Evolutionary conservation across 2,113 vertebrate species (phyloP), one percentile per base, ranked within the genome.

Genomic region (Mionectes macconnelli): DNA sequence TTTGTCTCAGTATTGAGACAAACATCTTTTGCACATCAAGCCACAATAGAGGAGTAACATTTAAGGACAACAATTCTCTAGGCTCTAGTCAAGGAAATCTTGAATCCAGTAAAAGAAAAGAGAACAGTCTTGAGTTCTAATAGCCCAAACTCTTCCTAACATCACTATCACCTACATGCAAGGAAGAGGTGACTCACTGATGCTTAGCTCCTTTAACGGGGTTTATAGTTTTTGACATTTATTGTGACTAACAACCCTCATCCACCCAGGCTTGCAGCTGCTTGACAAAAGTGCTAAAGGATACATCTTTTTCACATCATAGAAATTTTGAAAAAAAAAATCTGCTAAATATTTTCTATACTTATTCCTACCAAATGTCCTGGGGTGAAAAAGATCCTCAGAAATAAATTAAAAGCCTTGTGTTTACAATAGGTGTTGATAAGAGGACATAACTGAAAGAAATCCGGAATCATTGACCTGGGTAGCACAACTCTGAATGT

Each of bases 341-440:
- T 4, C 8, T 39, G 14, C 4, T 66, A 82, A 53, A 28, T 42
- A 62, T 42, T 35, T 64, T 33, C 35, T 64, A 2, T 25, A 55
- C 1, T 25, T 62, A 44, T 27, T 66, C 10, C 45, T 70, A 14
- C 7, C 21, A 40, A 44, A 53, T 9, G 1, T 2, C 62, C 8
- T 7, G 7, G 10, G 19, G 1, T 62, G 5, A 50, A 84, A 89
- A 81, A 76, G 1, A 42, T 56, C 6, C 5, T 33, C 31, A 12
- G 28, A 74, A 87, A 69, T 4, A 68, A 30, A 49, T 27, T 0
- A 40, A 63, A 85, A 74, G 2, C 2, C 3, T 66, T 64, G 12
- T 62, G 4, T 9, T 2, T 21, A 25, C 35, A 62, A 24, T 45
- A 12, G 3, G 8, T 0, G 4, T 25, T 39, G 5, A 57, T 67